Evolutionary conservation across 2,797 vertebrate species (phyloP).

Genomic region (Crocodylus rhombifer): DNA sequence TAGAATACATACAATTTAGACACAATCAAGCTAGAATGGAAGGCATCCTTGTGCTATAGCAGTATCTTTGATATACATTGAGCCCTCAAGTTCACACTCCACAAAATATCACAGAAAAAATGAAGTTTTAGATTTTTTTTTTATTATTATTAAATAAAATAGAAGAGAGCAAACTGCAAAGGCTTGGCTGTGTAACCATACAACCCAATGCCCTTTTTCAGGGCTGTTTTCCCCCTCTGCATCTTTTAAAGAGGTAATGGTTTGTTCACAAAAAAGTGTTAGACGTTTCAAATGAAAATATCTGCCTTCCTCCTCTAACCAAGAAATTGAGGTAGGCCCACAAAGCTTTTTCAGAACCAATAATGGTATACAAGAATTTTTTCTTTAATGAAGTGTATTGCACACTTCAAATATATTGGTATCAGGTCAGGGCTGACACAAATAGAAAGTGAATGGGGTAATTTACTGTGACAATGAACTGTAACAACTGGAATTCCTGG

Average conservation of each 20-base stretch:
- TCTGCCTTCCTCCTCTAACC: neutral
- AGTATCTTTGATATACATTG: neutral
- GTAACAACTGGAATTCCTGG: rapidly evolving
- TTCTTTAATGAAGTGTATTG: rapidly evolving
- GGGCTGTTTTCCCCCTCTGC: neutral
- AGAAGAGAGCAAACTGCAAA: neutral
- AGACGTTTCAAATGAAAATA: rapidly evolving
- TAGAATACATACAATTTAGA: neutral
- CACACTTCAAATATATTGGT: rapidly evolving
- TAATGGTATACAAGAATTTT: rapidly evolving
- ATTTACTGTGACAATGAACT: rapidly evolving
- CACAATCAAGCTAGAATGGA: neutral
- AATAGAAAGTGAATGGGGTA: neutral
- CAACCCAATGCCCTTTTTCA: neutral
- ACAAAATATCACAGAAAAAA: neutral
- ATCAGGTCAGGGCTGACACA: rapidly evolving
- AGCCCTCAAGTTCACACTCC: neutral
- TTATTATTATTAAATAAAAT: neutral
- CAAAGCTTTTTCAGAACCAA: neutral
- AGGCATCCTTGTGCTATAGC: neutral
- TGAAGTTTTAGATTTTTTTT: neutral
- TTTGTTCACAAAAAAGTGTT: neutral
- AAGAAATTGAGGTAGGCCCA: neutral
- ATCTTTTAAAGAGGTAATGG: neutral
- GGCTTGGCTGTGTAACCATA: neutral